Evolutionary conservation across 2,113 vertebrate genomes (phyloP).

Genomic region (Prunella himalayana): DNA sequence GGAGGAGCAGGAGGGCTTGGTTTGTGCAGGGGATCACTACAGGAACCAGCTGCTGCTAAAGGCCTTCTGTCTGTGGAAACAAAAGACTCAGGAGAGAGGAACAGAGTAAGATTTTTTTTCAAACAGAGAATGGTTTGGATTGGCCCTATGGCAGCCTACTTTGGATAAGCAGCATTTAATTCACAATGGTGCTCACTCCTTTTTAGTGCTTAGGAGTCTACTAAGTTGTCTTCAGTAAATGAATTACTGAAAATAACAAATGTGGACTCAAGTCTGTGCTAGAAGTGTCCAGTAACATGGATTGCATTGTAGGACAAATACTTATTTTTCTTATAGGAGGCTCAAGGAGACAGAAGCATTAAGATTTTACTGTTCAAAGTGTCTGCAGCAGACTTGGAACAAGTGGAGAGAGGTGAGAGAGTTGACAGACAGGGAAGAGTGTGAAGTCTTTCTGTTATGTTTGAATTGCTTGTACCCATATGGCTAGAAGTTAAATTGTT

Average conservation of each 20-base stretch:
- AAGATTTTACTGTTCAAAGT: constrained; percentile 14
- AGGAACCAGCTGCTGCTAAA: not conserved
- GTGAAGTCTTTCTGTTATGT: not conserved
- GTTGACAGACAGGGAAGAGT: not conserved
- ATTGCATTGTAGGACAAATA: not conserved
- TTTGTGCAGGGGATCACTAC: constrained; percentile 45
- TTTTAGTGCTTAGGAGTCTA: not conserved
- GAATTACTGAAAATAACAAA: not conserved
- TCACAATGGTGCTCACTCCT: not conserved
- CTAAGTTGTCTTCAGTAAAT: not conserved
- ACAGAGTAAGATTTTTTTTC: constrained; percentile 56
- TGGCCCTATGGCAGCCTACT: not conserved
- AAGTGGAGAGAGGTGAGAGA: constrained; percentile 74
- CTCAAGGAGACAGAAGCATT: constrained; percentile 18
- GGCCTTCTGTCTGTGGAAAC: constrained; percentile 67
- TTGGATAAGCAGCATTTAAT: not conserved
- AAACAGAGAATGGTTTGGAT: not conserved
- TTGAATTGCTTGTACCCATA: not conserved
- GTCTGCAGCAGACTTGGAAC: constrained; percentile 62
- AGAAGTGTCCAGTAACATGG: not conserved
- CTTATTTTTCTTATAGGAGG: constrained; percentile 52
- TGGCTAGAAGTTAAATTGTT: not conserved
- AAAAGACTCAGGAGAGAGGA: constrained; percentile 20
- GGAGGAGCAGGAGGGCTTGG: constrained; percentile 14
- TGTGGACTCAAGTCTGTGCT: not conserved